phyloP scores from a whole-genome alignment of 2,888 invertebrate genomes.

The Cinara cedri region DNA sequence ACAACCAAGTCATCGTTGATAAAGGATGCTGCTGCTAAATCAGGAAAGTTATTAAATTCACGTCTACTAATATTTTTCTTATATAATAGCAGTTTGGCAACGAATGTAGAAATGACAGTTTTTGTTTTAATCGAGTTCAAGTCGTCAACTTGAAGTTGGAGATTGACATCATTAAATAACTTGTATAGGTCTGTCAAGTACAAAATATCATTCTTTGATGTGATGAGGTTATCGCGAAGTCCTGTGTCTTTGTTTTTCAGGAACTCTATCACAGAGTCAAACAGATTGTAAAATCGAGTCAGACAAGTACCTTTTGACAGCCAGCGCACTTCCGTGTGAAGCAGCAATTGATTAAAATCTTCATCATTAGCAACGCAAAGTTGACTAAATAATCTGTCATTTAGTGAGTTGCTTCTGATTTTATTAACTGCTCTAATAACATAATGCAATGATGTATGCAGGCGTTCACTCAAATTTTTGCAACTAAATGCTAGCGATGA shows the following conservation, averaged over 20 bases:
- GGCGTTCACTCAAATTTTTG: too few relatives aligned
- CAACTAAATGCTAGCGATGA: neutral
- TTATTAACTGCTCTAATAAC: too few relatives aligned
- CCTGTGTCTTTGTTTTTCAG: conserved; percentile 54
- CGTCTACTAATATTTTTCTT: conserved; percentile 61
- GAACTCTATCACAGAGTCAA: conserved; percentile 61
- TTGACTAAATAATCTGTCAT: too few relatives aligned
- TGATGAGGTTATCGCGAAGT: conserved; percentile 61
- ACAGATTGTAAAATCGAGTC: conserved; percentile 60
- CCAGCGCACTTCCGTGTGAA: conserved; percentile 32
- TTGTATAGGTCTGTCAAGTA: conserved; percentile 61
- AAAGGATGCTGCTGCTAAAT: conserved; percentile 39
- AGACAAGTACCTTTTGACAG: conserved; percentile 55
- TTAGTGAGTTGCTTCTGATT: too few relatives aligned
- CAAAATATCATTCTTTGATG: conserved; percentile 61
- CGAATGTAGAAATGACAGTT: conserved; percentile 61
- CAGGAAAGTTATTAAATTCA: conserved; percentile 57
- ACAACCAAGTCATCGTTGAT: conserved; percentile 58
- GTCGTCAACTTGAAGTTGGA: conserved; percentile 60
- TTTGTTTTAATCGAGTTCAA: conserved; percentile 61
- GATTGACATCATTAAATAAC: conserved; percentile 60
- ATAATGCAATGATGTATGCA: too few relatives aligned
- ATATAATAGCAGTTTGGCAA: conserved; percentile 58
- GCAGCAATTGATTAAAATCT: conserved; percentile 51
- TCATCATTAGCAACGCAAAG: neutral